Conservation (phyloP, 1,140 invertebrate species). For the Tetramorium parvispinum region DNA sequence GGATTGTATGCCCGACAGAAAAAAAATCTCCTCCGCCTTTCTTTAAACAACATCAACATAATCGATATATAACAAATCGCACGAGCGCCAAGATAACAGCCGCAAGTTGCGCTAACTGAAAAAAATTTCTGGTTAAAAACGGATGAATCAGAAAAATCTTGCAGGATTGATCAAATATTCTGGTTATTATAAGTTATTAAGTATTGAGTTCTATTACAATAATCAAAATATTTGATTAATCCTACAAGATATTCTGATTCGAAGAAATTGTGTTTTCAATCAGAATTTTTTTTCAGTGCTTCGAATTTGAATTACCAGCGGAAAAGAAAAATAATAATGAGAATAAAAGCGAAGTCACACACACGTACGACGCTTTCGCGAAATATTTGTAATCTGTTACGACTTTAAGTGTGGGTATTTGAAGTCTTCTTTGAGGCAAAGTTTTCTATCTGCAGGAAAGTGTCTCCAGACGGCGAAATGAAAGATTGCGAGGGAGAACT, state of each 20-base stretch:
- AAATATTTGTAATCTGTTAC: constrained; percentile 35
- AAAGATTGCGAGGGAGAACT: constrained; percentile 57
- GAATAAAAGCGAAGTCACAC: background rate
- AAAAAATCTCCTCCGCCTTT: background rate
- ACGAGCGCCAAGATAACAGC: background rate
- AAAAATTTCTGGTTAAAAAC: no score
- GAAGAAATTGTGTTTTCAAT: no score
- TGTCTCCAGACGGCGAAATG: constrained; percentile 56
- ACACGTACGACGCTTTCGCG: background rate
- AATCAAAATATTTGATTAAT: no score
- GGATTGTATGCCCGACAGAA: background rate
- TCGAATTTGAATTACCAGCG: background rate
- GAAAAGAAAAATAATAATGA: background rate
- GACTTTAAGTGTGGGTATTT: constrained; percentile 31
- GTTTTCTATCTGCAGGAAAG: constrained; percentile 34
- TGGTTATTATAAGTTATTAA: no score
- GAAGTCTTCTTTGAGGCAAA: constrained; percentile 37
- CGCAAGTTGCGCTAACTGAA: no score
- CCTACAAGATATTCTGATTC: no score
- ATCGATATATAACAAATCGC: background rate
- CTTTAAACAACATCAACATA: background rate
- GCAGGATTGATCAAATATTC: no score
- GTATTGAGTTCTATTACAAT: no score
- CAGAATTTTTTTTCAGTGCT: no score
- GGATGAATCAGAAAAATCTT: no score